Base-by-base conservation (phyloP, 1,140 invertebrate species). In the Bombus fervidus region DNA sequence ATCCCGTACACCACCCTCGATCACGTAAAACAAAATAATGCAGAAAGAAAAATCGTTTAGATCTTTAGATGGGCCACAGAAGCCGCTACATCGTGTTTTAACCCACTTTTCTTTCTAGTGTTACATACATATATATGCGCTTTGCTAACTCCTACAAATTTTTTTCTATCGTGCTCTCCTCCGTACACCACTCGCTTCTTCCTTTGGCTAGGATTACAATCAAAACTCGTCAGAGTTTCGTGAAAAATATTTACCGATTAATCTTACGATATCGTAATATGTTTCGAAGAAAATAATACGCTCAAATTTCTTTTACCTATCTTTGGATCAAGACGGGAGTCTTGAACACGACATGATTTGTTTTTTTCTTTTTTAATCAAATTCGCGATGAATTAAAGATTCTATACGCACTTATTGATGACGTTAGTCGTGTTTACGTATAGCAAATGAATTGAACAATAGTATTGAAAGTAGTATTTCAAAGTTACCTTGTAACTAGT, bases 41-140 rank as follows among this genome's bases (percentile, higher is more conserved):
- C 41, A 22, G 13, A 81, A 79, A 71, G 37, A 69, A 39, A 81
- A 86, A 53, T 77, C 43, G n/a, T 79, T 66, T 66, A 68, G n/a
- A 59, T 81, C 4, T 71, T 85, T 72, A 25, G 12, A 37, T 62
- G 69, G 85, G 59, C 66, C 69, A 68, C 78, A 43, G 69, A 62
- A 84, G 57, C 80, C 68, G 75, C 72, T 90, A 87, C 53, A 69
- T 68, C 62, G 25, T 73, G 62, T 43, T 83, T 73, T 69, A 59
- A 73, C 79, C 57, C 82, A 68, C 73, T 87, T 83, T 86, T 53
- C 43, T 83, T 71, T 85, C 77, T 89, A 91, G 53, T 59, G 69
- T 83, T 87, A 85, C 66, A 89, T 90, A 91, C 81, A 78, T 90
- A 90, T 76, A 77, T 66, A 66, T 64, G 78, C 85, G 74, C 73